Conservation (phyloP, 2,113 vertebrate genomes). For the Triplophysa siluroides region DNA sequence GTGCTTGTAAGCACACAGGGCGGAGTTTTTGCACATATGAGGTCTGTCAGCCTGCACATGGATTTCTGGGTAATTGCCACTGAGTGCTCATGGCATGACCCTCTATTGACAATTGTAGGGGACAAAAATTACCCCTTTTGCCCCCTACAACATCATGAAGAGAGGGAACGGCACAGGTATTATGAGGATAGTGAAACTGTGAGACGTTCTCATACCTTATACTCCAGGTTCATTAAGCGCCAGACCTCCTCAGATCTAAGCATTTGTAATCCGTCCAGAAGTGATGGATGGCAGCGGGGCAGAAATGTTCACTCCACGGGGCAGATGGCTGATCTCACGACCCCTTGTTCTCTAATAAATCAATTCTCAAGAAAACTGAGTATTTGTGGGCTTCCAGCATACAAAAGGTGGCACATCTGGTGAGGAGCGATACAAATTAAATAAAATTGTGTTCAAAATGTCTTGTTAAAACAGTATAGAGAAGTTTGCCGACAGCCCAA, state of each 20-base stretch:
- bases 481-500: no score
- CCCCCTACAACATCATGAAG: not conserved
- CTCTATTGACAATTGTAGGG: not conserved
- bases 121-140: no score
- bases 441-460: no score
- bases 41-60: conserved; percentile 51
- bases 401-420: not conserved
- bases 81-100: conserved; percentile 52
- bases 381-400: not conserved
- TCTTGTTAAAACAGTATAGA: no score
- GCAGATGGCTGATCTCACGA: conserved; percentile 50
- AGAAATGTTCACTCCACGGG: conserved; percentile 63
- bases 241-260: conserved; percentile 47
- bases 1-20: conserved; percentile 7
- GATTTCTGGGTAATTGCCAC: conserved; percentile 58
- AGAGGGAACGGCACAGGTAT: not conserved
- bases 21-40: conserved; percentile 56
- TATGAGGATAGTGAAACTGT: not conserved
- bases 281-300: conserved; percentile 68
- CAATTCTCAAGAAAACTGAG: conserved; percentile 8
- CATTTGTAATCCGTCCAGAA: conserved; percentile 66
- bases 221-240: conserved; percentile 13
- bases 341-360: conserved; percentile 34
- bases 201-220: conserved; percentile 1
- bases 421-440: not conserved